Conservation (phyloP, 2,888 invertebrate species). For the Trimorus sp. region DNA sequence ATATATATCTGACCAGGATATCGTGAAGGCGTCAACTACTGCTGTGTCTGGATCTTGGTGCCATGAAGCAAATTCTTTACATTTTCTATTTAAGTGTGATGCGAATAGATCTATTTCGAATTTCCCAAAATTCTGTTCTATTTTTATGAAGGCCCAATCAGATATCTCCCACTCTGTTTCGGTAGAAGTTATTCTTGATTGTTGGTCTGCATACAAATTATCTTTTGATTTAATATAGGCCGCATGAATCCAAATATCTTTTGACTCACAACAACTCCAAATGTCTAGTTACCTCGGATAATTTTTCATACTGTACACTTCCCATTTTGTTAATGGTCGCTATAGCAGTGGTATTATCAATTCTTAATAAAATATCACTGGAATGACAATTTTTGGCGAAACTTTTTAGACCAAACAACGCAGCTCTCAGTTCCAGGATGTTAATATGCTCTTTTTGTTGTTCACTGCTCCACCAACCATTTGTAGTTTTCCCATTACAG, state of each 20-base stretch:
- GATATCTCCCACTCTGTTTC: slow-evolving; percentile 58
- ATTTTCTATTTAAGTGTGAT: slow-evolving; percentile 69
- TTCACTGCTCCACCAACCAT: neutral
- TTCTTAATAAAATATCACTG: slow-evolving; percentile 32
- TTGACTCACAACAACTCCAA: slow-evolving; percentile 41
- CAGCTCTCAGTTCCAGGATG: slow-evolving; percentile 41
- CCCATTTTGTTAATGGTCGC: slow-evolving; percentile 28
- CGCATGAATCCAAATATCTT: slow-evolving; percentile 31
- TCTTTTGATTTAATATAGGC: slow-evolving; percentile 35
- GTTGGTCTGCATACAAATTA: slow-evolving; percentile 26
- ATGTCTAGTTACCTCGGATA: slow-evolving; percentile 27
- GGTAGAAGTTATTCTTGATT: slow-evolving; percentile 28
- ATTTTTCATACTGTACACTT: slow-evolving; percentile 18
- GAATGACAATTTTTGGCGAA: slow-evolving; percentile 23
- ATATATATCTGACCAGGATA: slow-evolving; percentile 56
- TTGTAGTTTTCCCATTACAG: neutral
- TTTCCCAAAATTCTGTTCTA: slow-evolving; percentile 58
- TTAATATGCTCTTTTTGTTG: slow-evolving; percentile 29
- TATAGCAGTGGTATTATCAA: slow-evolving; percentile 45
- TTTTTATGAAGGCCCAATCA: slow-evolving; percentile 44
- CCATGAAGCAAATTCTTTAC: slow-evolving; percentile 70
- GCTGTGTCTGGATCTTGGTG: slow-evolving; percentile 19
- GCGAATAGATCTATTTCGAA: slow-evolving; percentile 71
- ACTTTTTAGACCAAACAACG: slow-evolving; percentile 49
- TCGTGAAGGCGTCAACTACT: slow-evolving; percentile 70